Evolutionary conservation across 2,113 vertebrate species (phyloP).

Genomic region (Rhabdomys dilectus): DNA sequence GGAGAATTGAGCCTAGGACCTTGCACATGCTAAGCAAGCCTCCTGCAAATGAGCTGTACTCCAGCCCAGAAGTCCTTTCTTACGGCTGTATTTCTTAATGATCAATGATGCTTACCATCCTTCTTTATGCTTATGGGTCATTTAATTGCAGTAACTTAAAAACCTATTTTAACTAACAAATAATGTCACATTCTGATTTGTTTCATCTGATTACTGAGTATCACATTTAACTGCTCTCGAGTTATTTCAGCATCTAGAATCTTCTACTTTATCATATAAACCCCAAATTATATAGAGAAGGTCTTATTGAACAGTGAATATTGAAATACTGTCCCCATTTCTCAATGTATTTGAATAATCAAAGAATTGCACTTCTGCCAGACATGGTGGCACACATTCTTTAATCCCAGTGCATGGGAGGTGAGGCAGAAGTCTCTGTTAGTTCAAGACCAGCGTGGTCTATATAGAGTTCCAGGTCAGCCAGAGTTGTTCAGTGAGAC

Average conservation of each 20-base stretch:
- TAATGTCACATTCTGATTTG: background rate
- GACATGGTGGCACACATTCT: background rate
- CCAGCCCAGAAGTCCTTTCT: background rate
- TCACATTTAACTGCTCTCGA: slow-evolving; percentile 5
- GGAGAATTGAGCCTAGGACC: background rate
- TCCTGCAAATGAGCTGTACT: background rate
- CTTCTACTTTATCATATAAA: background rate
- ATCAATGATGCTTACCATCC: background rate
- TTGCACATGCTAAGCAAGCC: background rate
- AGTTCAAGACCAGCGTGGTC: background rate
- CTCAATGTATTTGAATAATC: slow-evolving; percentile 34
- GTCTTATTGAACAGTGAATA: background rate
- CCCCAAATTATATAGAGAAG: background rate
- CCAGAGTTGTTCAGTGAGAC: background rate
- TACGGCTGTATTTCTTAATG: slow-evolving; percentile 32
- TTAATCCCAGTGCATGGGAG: background rate
- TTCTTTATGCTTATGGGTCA: background rate
- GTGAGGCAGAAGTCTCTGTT: background rate
- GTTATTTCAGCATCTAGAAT: slow-evolving; percentile 14
- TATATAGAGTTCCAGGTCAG: background rate
- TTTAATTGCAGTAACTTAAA: slow-evolving; percentile 11
- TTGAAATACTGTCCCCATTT: background rate
- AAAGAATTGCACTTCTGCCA: slow-evolving; percentile 8
- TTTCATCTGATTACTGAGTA: slow-evolving; percentile 1
- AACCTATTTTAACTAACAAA: background rate